phyloP scores from a whole-genome alignment of 2,888 invertebrate genomes.

The Napeogenes sylphis region DNA sequence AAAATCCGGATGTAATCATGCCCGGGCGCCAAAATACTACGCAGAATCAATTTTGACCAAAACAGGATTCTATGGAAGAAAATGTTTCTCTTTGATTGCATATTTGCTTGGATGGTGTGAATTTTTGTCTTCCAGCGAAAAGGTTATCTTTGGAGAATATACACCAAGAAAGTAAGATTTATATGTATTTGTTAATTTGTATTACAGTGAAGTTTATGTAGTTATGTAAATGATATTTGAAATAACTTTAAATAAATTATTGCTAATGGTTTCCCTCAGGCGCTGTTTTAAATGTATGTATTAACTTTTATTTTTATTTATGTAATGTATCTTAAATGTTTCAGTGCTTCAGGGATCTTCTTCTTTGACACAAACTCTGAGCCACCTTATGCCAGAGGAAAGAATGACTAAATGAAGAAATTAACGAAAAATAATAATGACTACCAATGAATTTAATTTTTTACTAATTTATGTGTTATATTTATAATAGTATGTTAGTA shows the following conservation, averaged over 20 bases:
- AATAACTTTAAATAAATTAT: background rate
- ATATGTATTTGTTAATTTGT: background rate
- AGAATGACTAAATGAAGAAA: background rate
- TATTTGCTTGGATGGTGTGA: slow-evolving; percentile 74
- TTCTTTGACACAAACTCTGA: slow-evolving; percentile 70
- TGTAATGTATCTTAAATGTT: slow-evolving; percentile 37
- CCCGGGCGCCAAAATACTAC: slow-evolving; percentile 76
- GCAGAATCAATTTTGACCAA: slow-evolving; percentile 76
- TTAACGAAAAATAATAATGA: background rate
- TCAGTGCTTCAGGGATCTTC: slow-evolving; percentile 66
- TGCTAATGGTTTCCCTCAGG: background rate
- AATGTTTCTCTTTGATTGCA: slow-evolving; percentile 73
- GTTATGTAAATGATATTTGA: too few species aligned
- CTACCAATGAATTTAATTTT: background rate
- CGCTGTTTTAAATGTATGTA: background rate
- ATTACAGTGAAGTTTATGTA: too few species aligned
- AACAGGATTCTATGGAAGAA: slow-evolving; percentile 76
- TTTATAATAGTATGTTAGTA: too few species aligned
- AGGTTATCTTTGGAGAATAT: slow-evolving; percentile 73
- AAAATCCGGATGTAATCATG: slow-evolving; percentile 78
- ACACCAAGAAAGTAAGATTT: slow-evolving; percentile 63
- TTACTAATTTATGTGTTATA: too few species aligned
- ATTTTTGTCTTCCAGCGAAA: slow-evolving; percentile 44
- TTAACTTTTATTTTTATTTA: background rate
- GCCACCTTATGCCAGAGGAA: slow-evolving; percentile 62